Base-by-base conservation (phyloP, 1,140 invertebrate genomes). In the Lucilia cuprina region DNA sequence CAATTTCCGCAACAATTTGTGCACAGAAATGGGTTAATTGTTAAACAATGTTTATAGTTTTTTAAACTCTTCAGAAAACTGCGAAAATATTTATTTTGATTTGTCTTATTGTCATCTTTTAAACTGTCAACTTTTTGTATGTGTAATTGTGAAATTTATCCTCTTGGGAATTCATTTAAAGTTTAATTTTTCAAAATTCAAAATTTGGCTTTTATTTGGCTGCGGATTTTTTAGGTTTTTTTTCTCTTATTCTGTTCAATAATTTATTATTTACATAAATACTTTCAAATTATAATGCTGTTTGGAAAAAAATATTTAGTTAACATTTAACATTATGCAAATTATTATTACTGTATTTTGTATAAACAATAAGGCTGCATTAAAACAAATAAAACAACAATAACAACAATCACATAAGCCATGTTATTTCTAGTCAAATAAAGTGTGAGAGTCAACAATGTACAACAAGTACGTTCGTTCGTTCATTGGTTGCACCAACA, bases 241-340 rank as follows among this genome's bases (percentile, higher is more conserved):
- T 70, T 70, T 70, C 19, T 70, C 17, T 7, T 70, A 4, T 70
- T 70, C 2, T n/a, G 5, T 17, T 70, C 13, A 21, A 70, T 17
- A 9, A 21, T 70, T 21, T 70, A 19, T 70, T 21, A 70, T 70
- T 70, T 70, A 55, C 50, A 55, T 55, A 55, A 55, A 55, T 55
- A 70, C 60, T 70, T 70, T 70, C 17, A 70, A 21, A 21, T 70
- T 21, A 70, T 70, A n/a, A n/a, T 21, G 60, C 17, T 70, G 60
- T 70, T 70, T 49, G 41, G 17, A 80, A 19, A 30, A 30, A 30
- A 49, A 12, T 21, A 80, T 80, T 80, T 80, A 49, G 41, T 80
- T 80, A 50, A 80, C 41, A 80, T 80, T 80, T 80, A 80, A 80
- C 77, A 80, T 80, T 80, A 80, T 80, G 77, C 41, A 80, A 80